These are phyloP conservation scores for Halictus rubicundus DNA, from an alignment of 1,140 invertebrate species.

Conservation along the genomic window DNA sequence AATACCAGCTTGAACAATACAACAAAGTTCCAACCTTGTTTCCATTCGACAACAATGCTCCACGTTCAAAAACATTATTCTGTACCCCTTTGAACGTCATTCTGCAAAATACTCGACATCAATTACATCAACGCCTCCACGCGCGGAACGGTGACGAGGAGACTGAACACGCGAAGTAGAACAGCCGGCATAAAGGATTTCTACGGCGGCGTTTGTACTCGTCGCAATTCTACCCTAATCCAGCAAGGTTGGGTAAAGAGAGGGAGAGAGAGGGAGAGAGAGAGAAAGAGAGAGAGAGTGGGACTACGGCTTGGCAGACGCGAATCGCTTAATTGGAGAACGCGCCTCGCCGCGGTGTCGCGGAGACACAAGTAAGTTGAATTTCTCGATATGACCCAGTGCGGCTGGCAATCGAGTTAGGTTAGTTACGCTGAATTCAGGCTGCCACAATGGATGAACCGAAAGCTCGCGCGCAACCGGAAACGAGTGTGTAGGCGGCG, in stretches of 20 bases:
- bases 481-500: background rate
- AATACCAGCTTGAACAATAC: too few relatives aligned
- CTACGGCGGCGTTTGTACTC: background rate
- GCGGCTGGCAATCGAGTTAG: slow-evolving; percentile 70
- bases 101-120: background rate
- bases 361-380: slow-evolving; percentile 71
- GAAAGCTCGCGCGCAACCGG: slow-evolving; percentile 24
- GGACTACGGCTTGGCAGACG: background rate
- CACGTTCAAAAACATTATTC: too few relatives aligned
- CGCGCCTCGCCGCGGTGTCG: slow-evolving; percentile 35
- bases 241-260: background rate
- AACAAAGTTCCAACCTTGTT: too few relatives aligned
- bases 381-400: slow-evolving; percentile 74
- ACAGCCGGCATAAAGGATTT: slow-evolving; percentile 14
- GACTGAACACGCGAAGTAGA: too few relatives aligned
- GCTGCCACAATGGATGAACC: slow-evolving; percentile 46
- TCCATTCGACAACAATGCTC: too few relatives aligned
- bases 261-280: too few relatives aligned
- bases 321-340: slow-evolving; percentile 59
- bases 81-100: too few relatives aligned
- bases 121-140: slow-evolving; percentile 9
- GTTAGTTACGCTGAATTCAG: slow-evolving; percentile 73
- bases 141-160: background rate
- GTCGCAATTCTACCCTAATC: slow-evolving; percentile 15
- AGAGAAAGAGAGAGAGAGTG: too few relatives aligned